Conservation (phyloP, 2,888 invertebrate species). For the Lordiphosa fenestrarum region DNA sequence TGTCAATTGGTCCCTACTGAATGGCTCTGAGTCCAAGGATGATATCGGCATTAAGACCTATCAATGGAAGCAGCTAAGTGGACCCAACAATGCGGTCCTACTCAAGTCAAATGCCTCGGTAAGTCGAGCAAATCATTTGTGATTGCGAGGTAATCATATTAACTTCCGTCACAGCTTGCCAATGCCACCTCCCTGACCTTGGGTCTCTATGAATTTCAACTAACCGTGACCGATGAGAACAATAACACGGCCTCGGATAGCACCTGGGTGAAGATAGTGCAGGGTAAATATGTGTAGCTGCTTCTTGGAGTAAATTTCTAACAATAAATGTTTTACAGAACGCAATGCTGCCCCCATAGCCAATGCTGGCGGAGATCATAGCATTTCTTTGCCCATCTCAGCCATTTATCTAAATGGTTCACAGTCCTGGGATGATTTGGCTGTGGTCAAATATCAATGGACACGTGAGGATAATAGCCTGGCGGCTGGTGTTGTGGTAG, state of each 20-base stretch:
- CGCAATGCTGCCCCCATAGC: conserved; percentile 94
- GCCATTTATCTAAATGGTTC: conserved; percentile 92
- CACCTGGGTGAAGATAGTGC: conserved; percentile 89
- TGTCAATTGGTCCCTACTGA: conserved; percentile 88
- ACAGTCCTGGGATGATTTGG: conserved; percentile 91
- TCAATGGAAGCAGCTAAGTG: conserved; percentile 90
- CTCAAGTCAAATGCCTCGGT: conserved; percentile 83
- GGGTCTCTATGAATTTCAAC: conserved; percentile 90
- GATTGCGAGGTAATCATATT: too few species aligned
- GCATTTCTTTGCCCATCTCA: conserved; percentile 87
- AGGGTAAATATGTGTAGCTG: conserved; percentile 82
- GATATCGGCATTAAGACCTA: conserved; percentile 91
- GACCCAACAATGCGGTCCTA: conserved; percentile 84
- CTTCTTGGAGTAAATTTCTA: too few species aligned
- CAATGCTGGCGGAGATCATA: conserved; percentile 92
- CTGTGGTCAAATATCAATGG: conserved; percentile 92
- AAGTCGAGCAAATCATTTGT: not conserved
- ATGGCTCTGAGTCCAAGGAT: conserved; percentile 90
- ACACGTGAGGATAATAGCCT: conserved; percentile 87
- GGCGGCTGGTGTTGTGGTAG: conserved; percentile 91
- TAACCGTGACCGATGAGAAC: conserved; percentile 92
- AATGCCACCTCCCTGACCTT: conserved; percentile 91
- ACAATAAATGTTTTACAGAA: conserved; percentile 81
- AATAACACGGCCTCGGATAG: conserved; percentile 89
- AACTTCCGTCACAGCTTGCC: conserved; percentile 80